Conservation (phyloP, 2,888 invertebrate species). For the Ditula angustiorana region DNA sequence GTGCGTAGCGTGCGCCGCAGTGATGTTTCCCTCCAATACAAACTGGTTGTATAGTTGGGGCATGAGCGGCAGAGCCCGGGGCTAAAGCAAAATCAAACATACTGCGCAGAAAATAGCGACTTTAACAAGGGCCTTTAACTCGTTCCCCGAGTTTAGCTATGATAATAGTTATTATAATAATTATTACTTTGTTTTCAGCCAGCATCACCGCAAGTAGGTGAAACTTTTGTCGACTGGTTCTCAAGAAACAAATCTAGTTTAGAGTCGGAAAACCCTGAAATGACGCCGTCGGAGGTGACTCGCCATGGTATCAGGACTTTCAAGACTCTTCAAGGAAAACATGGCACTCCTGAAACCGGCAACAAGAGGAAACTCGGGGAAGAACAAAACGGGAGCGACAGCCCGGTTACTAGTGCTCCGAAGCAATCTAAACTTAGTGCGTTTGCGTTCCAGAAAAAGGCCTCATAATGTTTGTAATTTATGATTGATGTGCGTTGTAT, state of each 20-base stretch:
- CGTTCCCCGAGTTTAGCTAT: no score
- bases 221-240: constrained; percentile 87
- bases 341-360: constrained; percentile 50
- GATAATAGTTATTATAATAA: no score
- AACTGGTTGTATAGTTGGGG: no score
- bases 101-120: no score
- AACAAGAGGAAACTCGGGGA: constrained; percentile 74
- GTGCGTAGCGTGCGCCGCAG: no score
- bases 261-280: constrained; percentile 84
- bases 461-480: constrained; percentile 4
- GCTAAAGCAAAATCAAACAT: no score
- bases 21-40: no score
- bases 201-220: constrained; percentile 67
- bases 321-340: constrained; percentile 69
- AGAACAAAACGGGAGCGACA: constrained; percentile 53
- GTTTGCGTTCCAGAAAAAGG: constrained; percentile 73
- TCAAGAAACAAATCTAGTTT: constrained; percentile 82
- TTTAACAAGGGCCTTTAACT: no score
- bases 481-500: background rate
- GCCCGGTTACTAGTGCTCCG: constrained; percentile 60
- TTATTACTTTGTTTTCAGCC: constrained; percentile 54
- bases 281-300: constrained; percentile 82
- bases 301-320: constrained; percentile 83
- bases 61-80: no score
- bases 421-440: constrained; percentile 82